Base-by-base conservation (phyloP, 2,113 vertebrate genomes). In the Rhinopithecus roxellana region DNA sequence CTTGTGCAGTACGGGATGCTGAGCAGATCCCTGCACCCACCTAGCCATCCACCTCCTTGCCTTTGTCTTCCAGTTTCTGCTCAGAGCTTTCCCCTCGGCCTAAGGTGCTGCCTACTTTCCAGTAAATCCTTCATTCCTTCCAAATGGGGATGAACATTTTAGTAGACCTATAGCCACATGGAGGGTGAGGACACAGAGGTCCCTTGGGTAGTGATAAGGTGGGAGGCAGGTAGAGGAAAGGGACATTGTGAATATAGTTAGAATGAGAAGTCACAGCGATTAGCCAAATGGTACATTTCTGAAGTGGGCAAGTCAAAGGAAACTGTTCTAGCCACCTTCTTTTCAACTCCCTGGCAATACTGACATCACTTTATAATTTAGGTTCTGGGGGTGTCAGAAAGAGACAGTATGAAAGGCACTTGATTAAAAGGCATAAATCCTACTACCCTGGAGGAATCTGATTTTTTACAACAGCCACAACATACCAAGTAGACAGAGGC, bases 1-100 rank as follows among this genome's bases (percentile, higher is more conserved):
- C 50, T 40, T 2, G 6, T 23, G 17, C 32, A 48, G n/a, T 25
- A 20, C 6, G 0, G 52, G 85, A 40, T 11, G n/a, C 43, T 0
- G 20, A 40, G 61, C 78, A 6, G 1, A 5, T 17, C 72, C 18
- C 14, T 16, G 27, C 12, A 23, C 11, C 91, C 38, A 18, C 35
- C 35, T 16, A 14, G 64, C 18, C 64, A 30, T 48, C 17, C 0
- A 16, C 25, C 72, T 52, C 55, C 23, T 69, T 48, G 45, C 69
- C 64, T 38, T 79, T 17, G n/a, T 77, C 40, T n/a, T 72, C 61
- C 8, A 35, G 35, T 27, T 55, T n/a, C 50, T 79, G 27, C 70
- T 70, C 43, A 25, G 84, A 89, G 43, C 50, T 64, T 18, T 14
- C 57, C 38, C 25, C 67, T 48, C 4, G 7, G 43, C 38, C 32